phyloP scores from a whole-genome alignment of 2,113 vertebrate species.

The Carassius gibelio region DNA sequence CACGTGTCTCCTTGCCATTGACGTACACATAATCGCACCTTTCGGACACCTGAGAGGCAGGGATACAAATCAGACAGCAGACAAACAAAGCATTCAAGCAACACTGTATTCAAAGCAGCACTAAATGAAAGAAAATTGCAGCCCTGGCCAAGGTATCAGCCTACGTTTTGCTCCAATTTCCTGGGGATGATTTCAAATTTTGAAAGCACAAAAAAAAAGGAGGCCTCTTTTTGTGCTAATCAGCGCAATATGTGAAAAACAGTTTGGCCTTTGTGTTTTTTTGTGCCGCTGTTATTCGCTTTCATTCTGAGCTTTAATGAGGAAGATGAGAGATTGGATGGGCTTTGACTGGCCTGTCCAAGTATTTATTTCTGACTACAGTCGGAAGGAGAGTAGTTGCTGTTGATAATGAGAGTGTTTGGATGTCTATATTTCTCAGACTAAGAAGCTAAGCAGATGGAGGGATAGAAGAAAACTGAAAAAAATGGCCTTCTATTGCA shows the following conservation, averaged over 20 bases:
- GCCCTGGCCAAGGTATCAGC: neutral
- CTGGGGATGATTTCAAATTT: slow-evolving; percentile 30
- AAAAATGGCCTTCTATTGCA: neutral
- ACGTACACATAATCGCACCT: slow-evolving; percentile 92
- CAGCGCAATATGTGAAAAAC: slow-evolving; percentile 40
- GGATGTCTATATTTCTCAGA: slow-evolving; percentile 26
- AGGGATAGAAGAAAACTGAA: neutral
- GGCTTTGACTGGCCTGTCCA: slow-evolving; percentile 42
- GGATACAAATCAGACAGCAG: slow-evolving; percentile 4
- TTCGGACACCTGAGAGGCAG: slow-evolving; percentile 84
- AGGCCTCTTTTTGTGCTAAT: slow-evolving; percentile 45
- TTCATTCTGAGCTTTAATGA: slow-evolving; percentile 44
- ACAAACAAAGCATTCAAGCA: slow-evolving; percentile 10
- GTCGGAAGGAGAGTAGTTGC: slow-evolving; percentile 1
- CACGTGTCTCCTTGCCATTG: slow-evolving; percentile 91
- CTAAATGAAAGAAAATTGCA: slow-evolving; percentile 26
- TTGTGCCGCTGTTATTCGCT: slow-evolving; percentile 16
- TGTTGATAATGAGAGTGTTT: slow-evolving; percentile 28
- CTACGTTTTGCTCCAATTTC: slow-evolving; percentile 19
- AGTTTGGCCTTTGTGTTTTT: slow-evolving; percentile 26
- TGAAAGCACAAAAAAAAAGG: slow-evolving; percentile 23
- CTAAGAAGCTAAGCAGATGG: slow-evolving; percentile 41
- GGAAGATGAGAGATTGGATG: slow-evolving; percentile 43
- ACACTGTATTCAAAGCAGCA: slow-evolving; percentile 16
- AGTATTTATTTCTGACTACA: slow-evolving; percentile 51